Evolutionary conservation across 2,113 vertebrate species (phyloP).

Genomic region (Leuciscus idus): DNA sequence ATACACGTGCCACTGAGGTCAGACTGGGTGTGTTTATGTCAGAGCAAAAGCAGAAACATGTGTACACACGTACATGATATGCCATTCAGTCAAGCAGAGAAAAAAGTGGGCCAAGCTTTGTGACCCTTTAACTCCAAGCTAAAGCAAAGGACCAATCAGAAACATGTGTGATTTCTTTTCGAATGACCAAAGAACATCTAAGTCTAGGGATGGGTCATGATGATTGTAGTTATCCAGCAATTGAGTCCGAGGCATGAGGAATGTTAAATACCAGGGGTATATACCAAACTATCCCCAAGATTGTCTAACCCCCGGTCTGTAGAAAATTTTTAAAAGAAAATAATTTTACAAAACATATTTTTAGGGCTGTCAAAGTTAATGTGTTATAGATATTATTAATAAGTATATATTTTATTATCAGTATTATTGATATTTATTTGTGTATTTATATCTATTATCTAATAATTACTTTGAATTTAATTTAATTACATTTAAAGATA

Average conservation of each 20-base stretch:
- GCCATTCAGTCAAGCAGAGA: slow-evolving; percentile 30
- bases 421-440: too few species aligned
- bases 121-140: slow-evolving; percentile 60
- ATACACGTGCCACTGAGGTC: slow-evolving; percentile 1
- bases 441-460: too few species aligned
- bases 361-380: neutral
- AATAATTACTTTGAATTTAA: too few species aligned
- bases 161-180: slow-evolving; percentile 62
- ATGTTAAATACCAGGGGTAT: neutral
- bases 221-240: neutral
- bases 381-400: neutral
- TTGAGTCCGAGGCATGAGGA: neutral
- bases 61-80: slow-evolving; percentile 55
- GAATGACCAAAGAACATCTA: neutral
- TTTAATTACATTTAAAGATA: too few species aligned
- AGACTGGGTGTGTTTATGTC: slow-evolving; percentile 13
- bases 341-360: neutral
- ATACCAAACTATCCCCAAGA: neutral
- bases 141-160: slow-evolving; percentile 62
- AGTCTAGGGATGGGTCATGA: neutral
- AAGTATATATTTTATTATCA: too few species aligned
- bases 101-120: slow-evolving; percentile 38
- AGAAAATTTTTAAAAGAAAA: neutral
- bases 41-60: slow-evolving; percentile 56
- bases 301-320: neutral